These are phyloP conservation scores for Rhamphomyia laevipes DNA, from an alignment of 2,888 invertebrate genomes.

Conservation along the genomic window DNA sequence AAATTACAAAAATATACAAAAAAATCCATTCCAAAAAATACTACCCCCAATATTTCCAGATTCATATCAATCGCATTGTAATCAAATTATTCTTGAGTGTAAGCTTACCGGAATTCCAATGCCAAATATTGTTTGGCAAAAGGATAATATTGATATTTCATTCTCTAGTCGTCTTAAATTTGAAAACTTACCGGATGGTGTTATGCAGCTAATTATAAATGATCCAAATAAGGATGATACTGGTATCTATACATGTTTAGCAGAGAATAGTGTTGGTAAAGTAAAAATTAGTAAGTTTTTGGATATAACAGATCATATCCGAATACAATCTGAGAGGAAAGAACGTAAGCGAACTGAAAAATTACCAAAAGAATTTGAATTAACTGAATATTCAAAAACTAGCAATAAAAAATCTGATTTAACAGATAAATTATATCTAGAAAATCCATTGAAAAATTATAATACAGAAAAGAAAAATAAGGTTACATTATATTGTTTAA, in stretches of 20 bases:
- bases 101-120: conserved; percentile 60
- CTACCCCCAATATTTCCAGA: conserved; percentile 36
- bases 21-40: too few species aligned
- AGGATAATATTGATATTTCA: conserved; percentile 57
- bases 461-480: conserved; percentile 61
- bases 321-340: conserved; percentile 17
- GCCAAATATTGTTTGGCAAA: conserved; percentile 48
- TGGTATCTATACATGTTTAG: conserved; percentile 64
- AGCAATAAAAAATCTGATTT: conserved; percentile 33
- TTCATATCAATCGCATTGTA: conserved; percentile 53
- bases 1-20: not conserved
- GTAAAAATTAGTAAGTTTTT: conserved; percentile 34
- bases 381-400: conserved; percentile 12
- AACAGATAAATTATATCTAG: conserved; percentile 59
- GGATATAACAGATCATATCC: conserved; percentile 28
- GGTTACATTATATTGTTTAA: conserved; percentile 66
- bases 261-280: conserved; percentile 53
- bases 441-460: conserved; percentile 60
- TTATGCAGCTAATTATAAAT: conserved; percentile 53
- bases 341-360: conserved; percentile 11
- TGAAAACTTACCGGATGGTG: conserved; percentile 49
- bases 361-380: not conserved
- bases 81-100: conserved; percentile 65
- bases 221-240: conserved; percentile 52
- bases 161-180: conserved; percentile 48